Base-by-base conservation (phyloP, 2,888 invertebrate species). In the Watsonalla cultraria region DNA sequence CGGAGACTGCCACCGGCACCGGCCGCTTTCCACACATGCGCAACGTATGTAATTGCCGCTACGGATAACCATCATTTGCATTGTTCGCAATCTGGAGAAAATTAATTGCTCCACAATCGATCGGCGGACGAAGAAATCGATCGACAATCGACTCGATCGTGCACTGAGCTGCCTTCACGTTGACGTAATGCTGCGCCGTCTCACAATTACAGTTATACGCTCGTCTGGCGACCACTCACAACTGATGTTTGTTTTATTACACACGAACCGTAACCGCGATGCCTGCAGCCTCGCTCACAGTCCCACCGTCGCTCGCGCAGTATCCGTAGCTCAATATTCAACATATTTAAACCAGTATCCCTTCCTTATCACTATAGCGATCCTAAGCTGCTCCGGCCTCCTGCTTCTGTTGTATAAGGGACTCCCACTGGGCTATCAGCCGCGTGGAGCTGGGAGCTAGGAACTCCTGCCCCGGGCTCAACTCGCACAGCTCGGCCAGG, bases 391-490 rank as follows among this genome's bases (percentile, higher is more conserved):
- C 91, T 39, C 91, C 91, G 34, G 91, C 90, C 66, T 93, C 92
- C 61, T 91, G 92, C 72, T 92, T 92, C 78, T 93, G 91, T 68
- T 94, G 94, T 64, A 96, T 96, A 65, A 95, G 90, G 58, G 93
- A 95, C 83, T 96, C 96, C 94, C 96, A 96, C 81, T 95, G 94
- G 64, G 94, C 95, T 71, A 96, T 96, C 59, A 96, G 90, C 47
- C 93, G 87, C 59, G 93, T 93, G 47, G 95, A 94, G 70, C 94
- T 94, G 11, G 95, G 94, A 51, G 94, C 93, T 15, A 92, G 90
- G 66, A 89, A 89, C 71, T 92, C 92, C 72, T 94, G 93, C 33
- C 93, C 93, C 35, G 94, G 93, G 49, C 86, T 88, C 51, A 94
- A 86, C 73, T 94, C 93, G 76, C 94, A 94, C 55, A 95, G 80